Conservation (phyloP, 1,140 invertebrate genomes). For the Eueides isabella region DNA sequence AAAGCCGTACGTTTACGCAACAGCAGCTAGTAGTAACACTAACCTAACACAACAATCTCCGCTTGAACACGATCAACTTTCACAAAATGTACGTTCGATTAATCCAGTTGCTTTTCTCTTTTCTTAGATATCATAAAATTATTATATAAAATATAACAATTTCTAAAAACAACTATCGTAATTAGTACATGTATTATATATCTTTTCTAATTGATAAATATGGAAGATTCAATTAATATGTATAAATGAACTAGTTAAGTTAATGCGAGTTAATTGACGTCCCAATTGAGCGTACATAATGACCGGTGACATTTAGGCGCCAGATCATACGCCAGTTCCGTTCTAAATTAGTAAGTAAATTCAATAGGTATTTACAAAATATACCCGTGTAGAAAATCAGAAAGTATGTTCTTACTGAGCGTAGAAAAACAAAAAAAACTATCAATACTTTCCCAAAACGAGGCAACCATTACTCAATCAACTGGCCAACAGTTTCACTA, state of each 20-base stretch:
- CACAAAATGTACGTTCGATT: conserved; percentile 19
- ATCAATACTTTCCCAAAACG: conserved; percentile 19
- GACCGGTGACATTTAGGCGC: conserved; percentile 1
- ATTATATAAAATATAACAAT: conserved; percentile 12
- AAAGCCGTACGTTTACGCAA: conserved; percentile 25
- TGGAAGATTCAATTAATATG: not conserved
- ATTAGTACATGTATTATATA: not conserved
- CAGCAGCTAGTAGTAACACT: conserved; percentile 15
- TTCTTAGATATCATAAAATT: conserved; percentile 17
- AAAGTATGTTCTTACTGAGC: not conserved
- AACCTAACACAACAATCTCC: conserved; percentile 29
- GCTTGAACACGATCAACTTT: conserved; percentile 25
- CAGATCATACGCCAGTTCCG: not conserved
- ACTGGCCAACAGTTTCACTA: conserved; percentile 1
- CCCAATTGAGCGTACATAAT: not conserved
- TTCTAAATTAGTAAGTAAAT: not conserved
- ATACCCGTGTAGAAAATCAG: not conserved
- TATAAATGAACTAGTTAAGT: not conserved
- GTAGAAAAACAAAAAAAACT: not conserved
- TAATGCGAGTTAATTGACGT: not conserved
- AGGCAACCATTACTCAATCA: not conserved
- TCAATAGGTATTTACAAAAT: not conserved
- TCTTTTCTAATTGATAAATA: not conserved
- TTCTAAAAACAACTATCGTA: conserved; percentile 1
- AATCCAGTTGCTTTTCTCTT: conserved; percentile 13